Conservation (phyloP, 2,888 invertebrate species). For the Zaprionus obscuricornis region DNA sequence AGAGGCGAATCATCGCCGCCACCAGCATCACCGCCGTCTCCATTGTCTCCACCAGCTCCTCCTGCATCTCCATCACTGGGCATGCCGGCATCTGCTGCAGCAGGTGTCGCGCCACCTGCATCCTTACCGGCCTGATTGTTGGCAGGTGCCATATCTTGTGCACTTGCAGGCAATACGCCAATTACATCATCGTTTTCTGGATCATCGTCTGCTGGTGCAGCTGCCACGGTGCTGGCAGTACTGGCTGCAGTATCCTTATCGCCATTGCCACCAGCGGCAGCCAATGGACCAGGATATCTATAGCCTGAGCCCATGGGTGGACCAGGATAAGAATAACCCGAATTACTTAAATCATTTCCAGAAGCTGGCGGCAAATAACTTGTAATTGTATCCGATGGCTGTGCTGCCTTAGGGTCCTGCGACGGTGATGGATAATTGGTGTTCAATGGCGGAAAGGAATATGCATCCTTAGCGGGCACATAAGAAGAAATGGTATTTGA, state of each 20-base stretch:
- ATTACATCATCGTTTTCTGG: slow-evolving; percentile 63
- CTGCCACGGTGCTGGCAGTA: slow-evolving; percentile 48
- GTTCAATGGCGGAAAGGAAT: slow-evolving; percentile 81
- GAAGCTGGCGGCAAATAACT: slow-evolving; percentile 82
- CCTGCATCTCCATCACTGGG: slow-evolving; percentile 19
- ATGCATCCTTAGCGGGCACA: slow-evolving; percentile 74
- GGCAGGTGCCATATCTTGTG: slow-evolving; percentile 59
- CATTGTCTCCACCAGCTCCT: slow-evolving; percentile 5
- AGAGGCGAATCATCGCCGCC: slow-evolving; percentile 23
- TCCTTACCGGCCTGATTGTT: slow-evolving; percentile 47
- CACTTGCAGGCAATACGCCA: slow-evolving; percentile 76
- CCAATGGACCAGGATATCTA: slow-evolving; percentile 54
- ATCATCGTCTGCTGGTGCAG: slow-evolving; percentile 49
- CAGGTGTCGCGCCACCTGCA: slow-evolving; percentile 20
- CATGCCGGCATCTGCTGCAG: too few relatives aligned
- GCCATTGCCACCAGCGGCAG: slow-evolving; percentile 24
- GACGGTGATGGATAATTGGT: slow-evolving; percentile 79
- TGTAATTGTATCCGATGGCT: slow-evolving; percentile 69
- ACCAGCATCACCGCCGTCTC: slow-evolving; percentile 13
- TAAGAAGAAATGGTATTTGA: slow-evolving; percentile 71
- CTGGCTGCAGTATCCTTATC: slow-evolving; percentile 68
- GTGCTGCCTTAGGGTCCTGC: slow-evolving; percentile 67
- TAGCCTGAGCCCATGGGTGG: slow-evolving; percentile 53
- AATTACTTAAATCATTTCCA: slow-evolving; percentile 59
- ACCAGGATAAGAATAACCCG: slow-evolving; percentile 57